Evolutionary conservation across 2,113 vertebrate species (phyloP).

Genomic region (Hippocampus guttulatus): DNA sequence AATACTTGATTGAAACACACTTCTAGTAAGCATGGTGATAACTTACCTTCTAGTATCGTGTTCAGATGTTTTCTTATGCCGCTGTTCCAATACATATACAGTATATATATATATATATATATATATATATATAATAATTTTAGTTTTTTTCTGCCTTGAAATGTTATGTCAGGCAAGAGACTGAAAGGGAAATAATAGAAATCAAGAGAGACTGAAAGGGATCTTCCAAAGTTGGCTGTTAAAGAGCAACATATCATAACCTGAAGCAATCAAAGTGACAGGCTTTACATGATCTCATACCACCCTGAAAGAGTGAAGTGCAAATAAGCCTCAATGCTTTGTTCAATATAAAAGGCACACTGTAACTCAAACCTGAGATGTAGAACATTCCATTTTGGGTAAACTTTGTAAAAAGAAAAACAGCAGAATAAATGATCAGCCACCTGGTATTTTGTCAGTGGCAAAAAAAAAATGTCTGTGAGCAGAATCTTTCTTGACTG

Average conservation of each 20-base stretch:
- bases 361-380: conserved; percentile 32
- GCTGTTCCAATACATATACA: too few relatives aligned
- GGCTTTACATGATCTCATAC: conserved; percentile 15
- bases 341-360: conserved; percentile 29
- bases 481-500: conserved; percentile 52
- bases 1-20: too few relatives aligned
- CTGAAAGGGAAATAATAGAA: too few relatives aligned
- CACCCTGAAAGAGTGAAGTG: conserved; percentile 43
- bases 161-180: too few relatives aligned
- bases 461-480: conserved; percentile 38
- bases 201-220: not conserved
- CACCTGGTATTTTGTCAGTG: conserved; percentile 19
- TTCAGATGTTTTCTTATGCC: too few relatives aligned
- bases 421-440: conserved; percentile 50
- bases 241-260: conserved; percentile 17
- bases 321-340: conserved; percentile 28
- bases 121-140: too few relatives aligned
- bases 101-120: too few relatives aligned
- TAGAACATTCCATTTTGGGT: conserved; percentile 50
- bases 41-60: too few relatives aligned
- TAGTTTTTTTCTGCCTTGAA: too few relatives aligned
- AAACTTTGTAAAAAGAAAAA: conserved; percentile 44
- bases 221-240: conserved; percentile 20
- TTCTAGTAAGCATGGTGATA: too few relatives aligned
- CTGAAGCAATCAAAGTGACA: not conserved